Evolutionary conservation across 2,113 vertebrate genomes (phyloP), one percentile per base, ranked within the genome.

Genomic region (Odontesthes bonariensis): DNA sequence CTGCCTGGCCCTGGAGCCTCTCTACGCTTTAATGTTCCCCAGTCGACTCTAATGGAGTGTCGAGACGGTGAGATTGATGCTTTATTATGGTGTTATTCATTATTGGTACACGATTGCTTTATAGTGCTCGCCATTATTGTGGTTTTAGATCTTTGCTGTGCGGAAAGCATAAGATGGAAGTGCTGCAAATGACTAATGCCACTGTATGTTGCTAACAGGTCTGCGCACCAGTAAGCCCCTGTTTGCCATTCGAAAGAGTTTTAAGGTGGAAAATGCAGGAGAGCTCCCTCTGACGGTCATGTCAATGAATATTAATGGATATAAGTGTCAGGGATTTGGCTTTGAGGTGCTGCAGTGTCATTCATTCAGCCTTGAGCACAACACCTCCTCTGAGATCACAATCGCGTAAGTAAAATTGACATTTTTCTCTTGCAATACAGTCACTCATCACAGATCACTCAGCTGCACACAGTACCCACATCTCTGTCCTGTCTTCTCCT

Each of bases 241-340:
- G 87, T 94, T 95, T 90, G 90, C 97, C 92, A 90, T 96, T 95
- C 91, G 96, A 90, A 99, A 98, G 92, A 98, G 93, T 88, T 99
- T 99, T 89, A 98, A 97, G 91, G 97, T 99, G 77, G 98, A 99
- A 89, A 99, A 99, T 58, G 94, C 97, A 0, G 98, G 98, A 10
- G 96, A 97, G 86, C 95, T 99, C 85, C 97, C 96, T 22, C 84
- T 99, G 87, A 98, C 95, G 0, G 93, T 99, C 86, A 94, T 95
- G n/a, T 97, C 96, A 3, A 96, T 99, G 96, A 98, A 96, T 82
- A 98, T 99, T 81, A 99, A 95, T 82, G 98, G 98, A 3, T 99
- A 99, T 84, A 95, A 94, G 75, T 99, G 98, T 87, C 97, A 99
- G 85, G 97, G 97, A 14, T 99, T 97, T 53, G 98, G 98, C 51